Evolutionary conservation across 2,888 invertebrate species (phyloP), one percentile per base, ranked within the genome.

Genomic region (Suillia variegata): DNA sequence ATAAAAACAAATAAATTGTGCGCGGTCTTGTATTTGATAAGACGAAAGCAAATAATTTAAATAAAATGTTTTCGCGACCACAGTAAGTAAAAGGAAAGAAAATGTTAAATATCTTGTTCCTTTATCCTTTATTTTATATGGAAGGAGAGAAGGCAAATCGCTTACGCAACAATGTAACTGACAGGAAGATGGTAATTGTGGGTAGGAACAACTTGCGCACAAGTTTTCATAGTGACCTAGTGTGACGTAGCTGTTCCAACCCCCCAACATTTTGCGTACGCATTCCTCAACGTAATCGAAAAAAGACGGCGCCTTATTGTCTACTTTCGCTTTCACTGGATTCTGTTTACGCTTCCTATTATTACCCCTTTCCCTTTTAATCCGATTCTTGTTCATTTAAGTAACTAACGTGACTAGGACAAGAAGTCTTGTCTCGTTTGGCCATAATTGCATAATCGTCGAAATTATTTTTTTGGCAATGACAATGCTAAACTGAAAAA

Each of bases 31-130:
- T n/a, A n/a, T n/a, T n/a, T n/a, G n/a, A n/a, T n/a, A n/a, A n/a
- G n/a, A n/a, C n/a, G n/a, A n/a, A n/a, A n/a, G n/a, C n/a, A n/a
- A n/a, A n/a, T n/a, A n/a, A n/a, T n/a, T n/a, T n/a, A n/a, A n/a
- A n/a, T n/a, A 61, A 69, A 63, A 79, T 79, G 79, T 73, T 79
- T 61, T 72, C 76, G 67, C 75, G 80, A 55, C 76, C 78, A 68
- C 74, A 74, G 79, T 79, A 71, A 79, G 80, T 66, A n/a, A n/a
- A n/a, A n/a, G n/a, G n/a, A n/a, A n/a, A n/a, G n/a, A n/a, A n/a
- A n/a, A n/a, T n/a, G n/a, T 53, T 15, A 8, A 8, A 42, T 34
- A 52, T 47, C 17, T 54, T 42, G 17, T n/a, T n/a, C 17, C n/a
- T 12, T 26, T 15, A 47, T n/a, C 53, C 54, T 61, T 55, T 38